Base-by-base conservation (phyloP, 2,888 invertebrate species). In the Mechanitis messenoides region DNA sequence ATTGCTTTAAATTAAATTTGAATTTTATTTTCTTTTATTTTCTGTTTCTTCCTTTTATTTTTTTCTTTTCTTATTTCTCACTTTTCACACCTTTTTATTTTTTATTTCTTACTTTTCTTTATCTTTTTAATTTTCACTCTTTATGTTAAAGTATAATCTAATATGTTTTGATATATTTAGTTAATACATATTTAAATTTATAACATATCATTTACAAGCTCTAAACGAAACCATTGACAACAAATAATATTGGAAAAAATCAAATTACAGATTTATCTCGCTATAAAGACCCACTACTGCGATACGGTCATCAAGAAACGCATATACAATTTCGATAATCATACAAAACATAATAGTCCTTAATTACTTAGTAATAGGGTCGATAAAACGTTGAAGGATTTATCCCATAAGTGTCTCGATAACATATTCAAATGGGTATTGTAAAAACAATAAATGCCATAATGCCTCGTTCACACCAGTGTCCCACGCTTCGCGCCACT, bases 401-500 rank as follows among this genome's bases (percentile, higher is more conserved):
- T 35, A 56, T 59, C 63, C 64, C 71, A 72, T 73, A 66, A 74
- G 81, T 80, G 78, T 75, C 72, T 75, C 73, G 74, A 83, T 84
- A 83, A 82, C 83, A 80, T 79, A 74, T 79, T 75, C 69, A 73
- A 75, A 76, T 72, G 69, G 67, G 66, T 68, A 69, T 68, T 66
- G 71, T 70, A 81, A 77, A 77, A 84, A 83, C 77, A 80, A 85
- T 83, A 84, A 85, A 81, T 80, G 78, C 83, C 81, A 78, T 81
- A 77, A 84, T 81, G 73, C 73, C 70, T 71, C 76, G 82, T 84
- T 86, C 85, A 84, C 84, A 84, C 84, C 68, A 63, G 66, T 76
- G 74, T 83, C 84, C 80, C 83, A 84, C 84, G 83, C 82, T 74
- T 75, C 77, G 77, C 64, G 74, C 80, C 82, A 80, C 81, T 83